phyloP scores from a whole-genome alignment of 2,113 vertebrate species.

The Pandion haliaetus region DNA sequence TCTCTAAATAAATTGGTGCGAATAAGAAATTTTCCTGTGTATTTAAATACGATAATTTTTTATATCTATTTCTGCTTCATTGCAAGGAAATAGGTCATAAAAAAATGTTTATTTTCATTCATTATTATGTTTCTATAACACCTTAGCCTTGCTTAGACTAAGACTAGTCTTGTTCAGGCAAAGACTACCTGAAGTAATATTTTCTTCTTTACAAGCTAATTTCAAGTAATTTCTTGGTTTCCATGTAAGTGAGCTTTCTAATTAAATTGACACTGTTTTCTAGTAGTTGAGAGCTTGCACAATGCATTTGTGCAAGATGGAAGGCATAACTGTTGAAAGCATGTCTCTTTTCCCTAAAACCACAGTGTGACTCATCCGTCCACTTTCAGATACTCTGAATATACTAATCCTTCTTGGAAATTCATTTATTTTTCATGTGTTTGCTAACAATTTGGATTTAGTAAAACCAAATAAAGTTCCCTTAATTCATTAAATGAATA shows the following conservation, averaged over 20 bases:
- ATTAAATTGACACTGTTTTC: background rate
- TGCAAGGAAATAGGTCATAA: background rate
- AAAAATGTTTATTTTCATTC: background rate
- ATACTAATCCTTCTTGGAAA: background rate
- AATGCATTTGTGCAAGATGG: background rate
- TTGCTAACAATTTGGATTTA: background rate
- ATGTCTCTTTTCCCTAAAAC: background rate
- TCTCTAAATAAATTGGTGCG: background rate
- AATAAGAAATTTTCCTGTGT: background rate
- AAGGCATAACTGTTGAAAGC: background rate
- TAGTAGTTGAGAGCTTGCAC: background rate
- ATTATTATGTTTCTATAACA: background rate
- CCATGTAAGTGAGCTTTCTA: background rate
- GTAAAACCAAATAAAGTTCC: background rate
- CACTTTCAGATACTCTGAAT: background rate
- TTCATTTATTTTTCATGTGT: background rate
- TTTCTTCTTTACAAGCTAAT: background rate
- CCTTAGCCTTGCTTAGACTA: background rate
- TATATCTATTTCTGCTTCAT: background rate
- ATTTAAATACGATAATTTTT: background rate
- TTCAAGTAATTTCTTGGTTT: background rate
- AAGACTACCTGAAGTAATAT: background rate
- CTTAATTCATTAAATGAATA: background rate
- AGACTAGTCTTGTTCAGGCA: background rate
- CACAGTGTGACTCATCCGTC: rapidly evolving